phyloP scores from a whole-genome alignment of 2,113 vertebrate species.

The Hucho hucho region DNA sequence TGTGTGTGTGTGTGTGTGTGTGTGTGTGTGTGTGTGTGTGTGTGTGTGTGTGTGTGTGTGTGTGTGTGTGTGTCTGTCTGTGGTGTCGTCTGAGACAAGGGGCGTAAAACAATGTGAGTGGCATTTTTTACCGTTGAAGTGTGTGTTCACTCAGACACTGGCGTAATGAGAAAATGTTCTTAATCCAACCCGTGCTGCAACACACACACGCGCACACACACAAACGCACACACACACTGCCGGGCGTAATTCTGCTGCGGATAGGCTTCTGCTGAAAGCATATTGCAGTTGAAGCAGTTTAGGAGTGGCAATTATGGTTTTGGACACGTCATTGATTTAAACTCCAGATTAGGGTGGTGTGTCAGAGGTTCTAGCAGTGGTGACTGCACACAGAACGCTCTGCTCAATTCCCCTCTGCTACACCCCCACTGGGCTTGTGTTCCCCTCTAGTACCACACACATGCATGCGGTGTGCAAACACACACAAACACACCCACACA shows the following conservation, averaged over 20 bases:
- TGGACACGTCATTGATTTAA: conserved; percentile 82
- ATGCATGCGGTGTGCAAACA: not conserved
- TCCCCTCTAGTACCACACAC: not conserved
- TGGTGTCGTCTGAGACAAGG: too few relatives aligned
- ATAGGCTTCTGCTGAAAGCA: conserved; percentile 73
- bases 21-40: too few relatives aligned
- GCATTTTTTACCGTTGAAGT: conserved; percentile 58
- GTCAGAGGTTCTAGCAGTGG: conserved; percentile 66
- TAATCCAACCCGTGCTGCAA: conserved; percentile 57
- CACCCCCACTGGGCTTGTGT: not conserved
- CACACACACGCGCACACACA: conserved; percentile 3
- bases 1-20: not conserved
- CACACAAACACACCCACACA: too few relatives aligned
- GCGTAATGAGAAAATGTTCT: conserved; percentile 74
- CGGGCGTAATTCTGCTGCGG: conserved; percentile 73
- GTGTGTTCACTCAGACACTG: conserved; percentile 58
- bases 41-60: not conserved
- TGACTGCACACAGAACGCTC: conserved; percentile 6
- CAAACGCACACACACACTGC: conserved; percentile 26
- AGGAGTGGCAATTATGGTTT: conserved; percentile 79
- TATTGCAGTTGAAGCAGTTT: conserved; percentile 79
- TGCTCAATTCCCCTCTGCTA: not conserved
- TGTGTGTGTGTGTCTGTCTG: too few relatives aligned
- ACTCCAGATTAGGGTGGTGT: conserved; percentile 76
- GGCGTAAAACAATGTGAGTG: conserved; percentile 72